These are phyloP conservation scores for Sminthopsis crassicaudata DNA, from an alignment of 2,113 vertebrate species.

Conservation along the genomic window DNA sequence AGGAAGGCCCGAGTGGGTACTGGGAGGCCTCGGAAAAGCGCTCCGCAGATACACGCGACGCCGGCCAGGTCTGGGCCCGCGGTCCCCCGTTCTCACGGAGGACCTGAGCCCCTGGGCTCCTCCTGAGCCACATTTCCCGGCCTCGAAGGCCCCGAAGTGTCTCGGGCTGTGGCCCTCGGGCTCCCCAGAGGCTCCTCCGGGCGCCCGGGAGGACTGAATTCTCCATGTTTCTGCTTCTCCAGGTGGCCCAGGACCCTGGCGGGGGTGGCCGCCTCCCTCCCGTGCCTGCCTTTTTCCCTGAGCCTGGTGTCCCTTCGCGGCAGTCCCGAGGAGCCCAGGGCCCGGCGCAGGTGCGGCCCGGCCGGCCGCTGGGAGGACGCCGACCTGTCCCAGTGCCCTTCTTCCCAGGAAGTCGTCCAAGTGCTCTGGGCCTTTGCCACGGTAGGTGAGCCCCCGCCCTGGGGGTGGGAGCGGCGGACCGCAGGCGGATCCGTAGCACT, in stretches of 20 bases:
- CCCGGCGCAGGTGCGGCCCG: conserved; percentile 91
- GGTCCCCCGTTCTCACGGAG: too few relatives aligned
- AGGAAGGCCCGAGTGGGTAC: too few relatives aligned
- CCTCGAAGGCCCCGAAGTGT: neutral
- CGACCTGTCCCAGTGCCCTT: conserved; percentile 92
- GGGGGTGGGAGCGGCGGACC: too few relatives aligned
- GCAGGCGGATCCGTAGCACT: too few relatives aligned
- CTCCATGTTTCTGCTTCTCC: conserved; percentile 39
- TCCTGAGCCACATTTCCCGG: too few relatives aligned
- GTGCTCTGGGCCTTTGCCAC: conserved; percentile 91
- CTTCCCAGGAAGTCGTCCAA: conserved; percentile 90
- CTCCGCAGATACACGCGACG: too few relatives aligned
- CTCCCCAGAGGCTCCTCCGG: neutral
- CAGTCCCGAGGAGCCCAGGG: conserved; percentile 85
- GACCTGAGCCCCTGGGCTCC: too few relatives aligned
- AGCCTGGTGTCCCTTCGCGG: conserved; percentile 74
- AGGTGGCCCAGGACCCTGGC: conserved; percentile 94
- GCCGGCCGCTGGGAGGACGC: conserved; percentile 90
- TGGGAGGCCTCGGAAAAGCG: too few relatives aligned
- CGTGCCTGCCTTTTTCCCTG: conserved; percentile 86
- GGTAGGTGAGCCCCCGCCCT: conserved; percentile 78
- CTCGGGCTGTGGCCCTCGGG: neutral
- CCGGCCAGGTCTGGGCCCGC: too few relatives aligned
- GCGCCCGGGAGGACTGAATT: neutral
- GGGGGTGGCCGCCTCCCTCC: conserved; percentile 88